Base-by-base conservation (phyloP, 2,113 vertebrate genomes). In the pig (Sus scrofa) region DNA sequence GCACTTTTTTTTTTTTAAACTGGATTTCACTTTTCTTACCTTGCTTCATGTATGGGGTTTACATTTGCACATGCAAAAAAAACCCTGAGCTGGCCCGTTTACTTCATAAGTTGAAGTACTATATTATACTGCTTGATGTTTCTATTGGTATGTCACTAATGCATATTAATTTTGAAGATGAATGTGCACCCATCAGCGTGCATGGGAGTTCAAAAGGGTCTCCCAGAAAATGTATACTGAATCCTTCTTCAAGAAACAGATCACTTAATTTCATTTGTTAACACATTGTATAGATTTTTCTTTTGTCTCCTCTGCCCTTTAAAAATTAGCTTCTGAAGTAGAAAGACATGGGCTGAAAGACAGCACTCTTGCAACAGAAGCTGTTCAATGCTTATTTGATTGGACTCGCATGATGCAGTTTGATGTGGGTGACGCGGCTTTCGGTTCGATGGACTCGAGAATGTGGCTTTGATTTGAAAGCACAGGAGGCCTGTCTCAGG, bases 391-490 rank as follows among this genome's bases (percentile, higher is more conserved):
- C 39, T 60, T 37, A 78, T 65, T 39, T 30, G 2, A 30, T 10
- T 50, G 60, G 58, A 15, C 39, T 65, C 67, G 27, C 3, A 2
- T 5, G 24, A 6, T n/a, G 11, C 34, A 11, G 0, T 68, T 22
- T 68, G 14, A 0, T 2, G 0, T 0, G 26, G 18, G 34, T n/a
- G 71, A 16, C 18, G n/a, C 7, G 6, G 18, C 44, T 73, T 11
- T 37, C 0, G 0, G 0, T 39, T 85, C 68, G 7, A n/a, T 67
- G 34, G 32, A 44, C n/a, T 37, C 6, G 0, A 58, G 62, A 71
- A 19, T 37, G 0, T 54, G 6, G 34, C 54, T 91, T 94, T 20
- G 63, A 39, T 96, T 94, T 86, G 1, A 93, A 58, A 83, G 77
- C 16, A 26, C 1, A 0, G 86, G 11, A 67, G 34, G 5, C 24